Conservation (phyloP, 23 tunicate genomes). For the Styela clava region DNA sequence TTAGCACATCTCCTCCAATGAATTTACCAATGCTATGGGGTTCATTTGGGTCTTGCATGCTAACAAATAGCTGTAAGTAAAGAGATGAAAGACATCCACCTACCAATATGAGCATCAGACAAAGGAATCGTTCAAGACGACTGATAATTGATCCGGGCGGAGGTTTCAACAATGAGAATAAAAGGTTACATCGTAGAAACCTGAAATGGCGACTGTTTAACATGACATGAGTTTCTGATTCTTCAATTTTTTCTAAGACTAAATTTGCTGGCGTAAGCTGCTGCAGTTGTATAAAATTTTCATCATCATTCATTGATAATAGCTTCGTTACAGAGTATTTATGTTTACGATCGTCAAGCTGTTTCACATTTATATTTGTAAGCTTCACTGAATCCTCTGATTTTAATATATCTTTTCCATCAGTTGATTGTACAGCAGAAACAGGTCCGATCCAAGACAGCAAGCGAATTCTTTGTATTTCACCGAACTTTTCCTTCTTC, state of each 20-base stretch:
- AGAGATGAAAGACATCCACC: not conserved
- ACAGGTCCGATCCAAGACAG: not conserved
- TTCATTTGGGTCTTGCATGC: not conserved
- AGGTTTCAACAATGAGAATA: not conserved
- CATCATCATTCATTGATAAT: not conserved
- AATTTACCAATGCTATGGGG: not conserved
- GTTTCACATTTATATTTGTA: not conserved
- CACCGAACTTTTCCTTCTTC: not conserved
- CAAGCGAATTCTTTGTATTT: constrained; percentile 1
- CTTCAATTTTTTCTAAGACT: not conserved
- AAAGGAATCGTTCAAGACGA: constrained; percentile 18
- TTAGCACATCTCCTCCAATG: not conserved
- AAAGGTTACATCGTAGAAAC: not conserved
- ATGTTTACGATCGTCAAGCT: not conserved
- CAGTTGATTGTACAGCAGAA: not conserved
- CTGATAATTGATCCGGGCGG: not conserved
- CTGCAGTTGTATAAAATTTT: not conserved
- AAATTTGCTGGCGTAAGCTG: not conserved
- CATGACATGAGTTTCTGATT: not conserved
- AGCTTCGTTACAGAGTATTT: not conserved
- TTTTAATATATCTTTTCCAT: not conserved
- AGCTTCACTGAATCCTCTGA: not conserved
- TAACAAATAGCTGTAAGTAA: not conserved
- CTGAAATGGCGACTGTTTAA: no score
- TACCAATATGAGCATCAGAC: not conserved